A percentile compares a stretch with the other conserved stretches of the same genome.
These are phyloP conservation scores for Lymantria monacha DNA, from an alignment of 2,888 invertebrate genomes.

Conservation along the genomic window DNA sequence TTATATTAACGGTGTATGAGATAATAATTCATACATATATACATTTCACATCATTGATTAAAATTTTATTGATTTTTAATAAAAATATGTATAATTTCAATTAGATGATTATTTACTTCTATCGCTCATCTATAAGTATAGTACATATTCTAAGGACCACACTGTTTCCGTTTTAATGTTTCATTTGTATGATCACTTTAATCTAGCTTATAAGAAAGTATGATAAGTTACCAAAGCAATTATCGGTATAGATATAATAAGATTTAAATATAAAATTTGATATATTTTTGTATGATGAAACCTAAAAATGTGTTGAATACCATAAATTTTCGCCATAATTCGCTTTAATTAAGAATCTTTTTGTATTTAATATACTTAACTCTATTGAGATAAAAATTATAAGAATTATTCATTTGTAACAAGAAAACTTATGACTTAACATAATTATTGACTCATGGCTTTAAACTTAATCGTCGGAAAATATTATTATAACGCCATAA, in stretches of 20 bases:
- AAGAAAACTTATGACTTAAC: slow-evolving; percentile 61
- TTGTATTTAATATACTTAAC: slow-evolving; percentile 67
- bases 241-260: slow-evolving; percentile 52
- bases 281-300: slow-evolving; percentile 67
- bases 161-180: slow-evolving; percentile 18
- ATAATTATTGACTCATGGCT: slow-evolving; percentile 61
- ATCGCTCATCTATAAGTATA: background rate
- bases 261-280: slow-evolving; percentile 36
- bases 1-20: no score
- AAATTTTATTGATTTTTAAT: background rate
- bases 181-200: slow-evolving; percentile 36
- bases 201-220: slow-evolving; percentile 50
- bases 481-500: slow-evolving; percentile 45
- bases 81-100: background rate
- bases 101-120: background rate
- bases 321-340: slow-evolving; percentile 52
- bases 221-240: slow-evolving; percentile 80
- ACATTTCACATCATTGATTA: no score
- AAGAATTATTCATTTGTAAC: slow-evolving; percentile 43
- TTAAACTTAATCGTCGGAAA: slow-evolving; percentile 60
- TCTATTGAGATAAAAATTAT: slow-evolving; percentile 63
- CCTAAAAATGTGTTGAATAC: slow-evolving; percentile 35
- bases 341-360: slow-evolving; percentile 57
- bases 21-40: no score
- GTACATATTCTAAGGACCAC: slow-evolving; percentile 14